Conservation (phyloP, 2,888 invertebrate species). For the Oscheius sp. region DNA sequence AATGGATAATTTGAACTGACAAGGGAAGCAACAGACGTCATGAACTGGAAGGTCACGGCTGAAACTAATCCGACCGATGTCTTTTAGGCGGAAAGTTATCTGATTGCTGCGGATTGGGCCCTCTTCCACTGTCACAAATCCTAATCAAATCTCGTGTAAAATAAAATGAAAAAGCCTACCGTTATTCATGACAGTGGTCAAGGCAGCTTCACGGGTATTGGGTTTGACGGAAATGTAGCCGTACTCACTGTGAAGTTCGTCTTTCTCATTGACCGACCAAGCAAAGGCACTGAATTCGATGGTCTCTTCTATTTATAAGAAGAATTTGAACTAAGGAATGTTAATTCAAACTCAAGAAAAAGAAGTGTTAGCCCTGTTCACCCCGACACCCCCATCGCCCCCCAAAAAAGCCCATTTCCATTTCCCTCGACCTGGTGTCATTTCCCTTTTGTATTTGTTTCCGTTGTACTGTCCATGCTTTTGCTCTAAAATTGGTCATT, state of each 20-base stretch:
- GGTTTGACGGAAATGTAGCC: slow-evolving; percentile 71
- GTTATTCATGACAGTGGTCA: slow-evolving; percentile 73
- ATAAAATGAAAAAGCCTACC: slow-evolving; percentile 46
- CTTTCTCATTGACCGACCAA: slow-evolving; percentile 71
- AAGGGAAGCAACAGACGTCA: slow-evolving; percentile 59
- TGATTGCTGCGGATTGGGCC: slow-evolving; percentile 63
- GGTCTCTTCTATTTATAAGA: background rate
- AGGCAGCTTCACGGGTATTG: slow-evolving; percentile 63
- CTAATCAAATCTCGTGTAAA: slow-evolving; percentile 38
- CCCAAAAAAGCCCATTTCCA: slow-evolving; percentile 16
- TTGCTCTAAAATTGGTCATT: slow-evolving; percentile 48
- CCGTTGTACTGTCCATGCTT: slow-evolving; percentile 56
- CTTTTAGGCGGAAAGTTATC: slow-evolving; percentile 67
- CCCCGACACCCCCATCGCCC: slow-evolving; percentile 8
- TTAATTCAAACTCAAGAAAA: background rate
- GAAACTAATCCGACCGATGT: slow-evolving; percentile 73
- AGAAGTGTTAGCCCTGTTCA: background rate
- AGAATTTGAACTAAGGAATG: background rate
- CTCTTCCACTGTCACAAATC: slow-evolving; percentile 73
- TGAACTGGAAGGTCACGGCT: slow-evolving; percentile 73
- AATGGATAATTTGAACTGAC: slow-evolving; percentile 27
- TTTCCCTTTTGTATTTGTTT: slow-evolving; percentile 28
- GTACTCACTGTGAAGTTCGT: slow-evolving; percentile 72
- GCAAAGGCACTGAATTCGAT: slow-evolving; percentile 66
- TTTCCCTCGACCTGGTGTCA: slow-evolving; percentile 26